phyloP scores from a whole-genome alignment of 2,113 vertebrate species.

The Athene noctua region DNA sequence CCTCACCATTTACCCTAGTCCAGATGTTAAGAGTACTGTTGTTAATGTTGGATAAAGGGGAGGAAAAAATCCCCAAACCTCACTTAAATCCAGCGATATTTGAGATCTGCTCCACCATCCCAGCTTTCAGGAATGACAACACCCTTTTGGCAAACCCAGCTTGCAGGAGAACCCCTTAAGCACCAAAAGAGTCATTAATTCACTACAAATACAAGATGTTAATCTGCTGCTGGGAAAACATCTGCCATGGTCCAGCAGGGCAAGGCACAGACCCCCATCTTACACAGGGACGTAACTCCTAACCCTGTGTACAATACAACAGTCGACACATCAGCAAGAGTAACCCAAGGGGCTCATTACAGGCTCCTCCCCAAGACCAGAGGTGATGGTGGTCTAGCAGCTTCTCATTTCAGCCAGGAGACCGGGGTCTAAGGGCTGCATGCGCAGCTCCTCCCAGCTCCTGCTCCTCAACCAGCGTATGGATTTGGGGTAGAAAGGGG shows the following conservation, averaged over 20 bases:
- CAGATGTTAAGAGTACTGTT: not conserved
- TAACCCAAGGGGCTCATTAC: not conserved
- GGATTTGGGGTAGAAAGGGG: not conserved
- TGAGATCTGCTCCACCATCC: not conserved
- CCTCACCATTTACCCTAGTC: not conserved
- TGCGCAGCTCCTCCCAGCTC: not conserved
- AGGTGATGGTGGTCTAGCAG: not conserved
- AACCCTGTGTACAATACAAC: rapidly evolving
- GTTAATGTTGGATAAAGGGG: not conserved
- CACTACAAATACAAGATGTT: not conserved
- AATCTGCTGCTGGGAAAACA: not conserved
- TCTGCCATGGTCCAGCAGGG: not conserved
- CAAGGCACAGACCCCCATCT: not conserved
- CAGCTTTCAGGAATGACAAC: not conserved
- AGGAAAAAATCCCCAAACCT: not conserved
- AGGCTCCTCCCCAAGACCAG: not conserved
- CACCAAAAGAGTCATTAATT: not conserved
- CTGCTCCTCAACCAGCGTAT: rapidly evolving
- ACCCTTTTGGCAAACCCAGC: not conserved
- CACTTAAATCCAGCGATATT: not conserved
- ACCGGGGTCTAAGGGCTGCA: not conserved
- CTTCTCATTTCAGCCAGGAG: not conserved
- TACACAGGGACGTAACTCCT: rapidly evolving
- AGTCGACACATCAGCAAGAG: not conserved
- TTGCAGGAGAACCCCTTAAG: not conserved